A percentile compares a stretch with the other conserved stretches of the same genome.
phyloP scores from a whole-genome alignment of 2,113 vertebrate species.

The Lophura nycthemera region DNA sequence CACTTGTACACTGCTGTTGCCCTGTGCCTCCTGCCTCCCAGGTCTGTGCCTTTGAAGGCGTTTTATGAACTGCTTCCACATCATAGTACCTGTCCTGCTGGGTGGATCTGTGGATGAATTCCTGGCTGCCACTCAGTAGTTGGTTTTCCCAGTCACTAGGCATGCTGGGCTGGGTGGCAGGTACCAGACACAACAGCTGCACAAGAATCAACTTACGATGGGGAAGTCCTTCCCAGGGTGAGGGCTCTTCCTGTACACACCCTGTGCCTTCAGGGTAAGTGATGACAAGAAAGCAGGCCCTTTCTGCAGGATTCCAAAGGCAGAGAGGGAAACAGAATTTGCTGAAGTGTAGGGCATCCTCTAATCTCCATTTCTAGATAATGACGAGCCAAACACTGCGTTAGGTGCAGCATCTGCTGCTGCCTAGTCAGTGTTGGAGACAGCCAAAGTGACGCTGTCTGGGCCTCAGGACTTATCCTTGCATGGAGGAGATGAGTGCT shows the following conservation, averaged over 20 bases:
- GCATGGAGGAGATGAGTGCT: fast-evolving
- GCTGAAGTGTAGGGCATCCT: background rate
- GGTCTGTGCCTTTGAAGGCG: background rate
- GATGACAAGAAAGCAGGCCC: background rate
- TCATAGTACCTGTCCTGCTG: background rate
- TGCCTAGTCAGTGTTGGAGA: fast-evolving
- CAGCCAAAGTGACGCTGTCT: fast-evolving
- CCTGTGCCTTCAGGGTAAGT: background rate
- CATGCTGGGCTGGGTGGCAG: background rate
- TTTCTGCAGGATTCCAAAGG: background rate
- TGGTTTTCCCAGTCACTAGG: fast-evolving
- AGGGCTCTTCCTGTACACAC: fast-evolving
- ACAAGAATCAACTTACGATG: background rate
- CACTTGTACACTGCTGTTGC: background rate
- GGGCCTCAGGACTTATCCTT: background rate
- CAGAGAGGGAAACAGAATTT: background rate
- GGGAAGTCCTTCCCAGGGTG: background rate
- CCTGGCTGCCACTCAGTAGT: background rate
- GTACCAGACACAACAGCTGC: background rate
- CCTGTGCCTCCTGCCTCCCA: background rate
- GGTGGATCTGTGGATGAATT: background rate
- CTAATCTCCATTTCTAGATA: background rate
- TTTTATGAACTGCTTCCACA: background rate
- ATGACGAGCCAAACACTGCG: background rate
- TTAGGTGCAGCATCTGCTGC: background rate